Evolutionary conservation across 2,113 vertebrate genomes (phyloP).

Genomic region (Clupea harengus): DNA sequence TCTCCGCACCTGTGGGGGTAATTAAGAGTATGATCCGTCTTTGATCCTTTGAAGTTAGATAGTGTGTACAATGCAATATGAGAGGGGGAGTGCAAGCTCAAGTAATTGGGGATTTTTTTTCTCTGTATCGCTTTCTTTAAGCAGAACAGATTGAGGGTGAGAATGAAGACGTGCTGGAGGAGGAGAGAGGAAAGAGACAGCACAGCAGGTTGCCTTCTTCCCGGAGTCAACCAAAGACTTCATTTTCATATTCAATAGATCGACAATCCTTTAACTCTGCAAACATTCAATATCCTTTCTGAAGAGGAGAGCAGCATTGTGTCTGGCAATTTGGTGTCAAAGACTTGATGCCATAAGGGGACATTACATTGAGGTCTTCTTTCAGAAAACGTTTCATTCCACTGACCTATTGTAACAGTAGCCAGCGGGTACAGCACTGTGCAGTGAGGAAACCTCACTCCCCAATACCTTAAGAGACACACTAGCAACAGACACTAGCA

Average conservation of each 20-base stretch:
- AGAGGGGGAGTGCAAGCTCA: constrained; percentile 21
- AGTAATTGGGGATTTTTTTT: constrained; percentile 23
- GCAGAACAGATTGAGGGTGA: neutral
- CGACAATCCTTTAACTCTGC: neutral
- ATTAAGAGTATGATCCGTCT: constrained; percentile 57
- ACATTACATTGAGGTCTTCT: too few species aligned
- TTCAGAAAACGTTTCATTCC: too few species aligned
- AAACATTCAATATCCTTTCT: neutral
- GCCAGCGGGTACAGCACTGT: too few species aligned
- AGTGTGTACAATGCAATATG: constrained; percentile 36
- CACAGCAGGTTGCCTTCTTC: neutral
- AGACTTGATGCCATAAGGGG: neutral
- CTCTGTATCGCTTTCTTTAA: neutral
- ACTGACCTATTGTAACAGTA: too few species aligned
- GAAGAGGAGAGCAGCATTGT: neutral
- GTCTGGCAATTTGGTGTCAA: neutral
- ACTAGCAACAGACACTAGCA: too few species aligned
- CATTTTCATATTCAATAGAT: constrained; percentile 2
- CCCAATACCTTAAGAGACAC: too few species aligned
- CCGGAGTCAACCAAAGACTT: neutral
- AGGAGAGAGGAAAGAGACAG: neutral
- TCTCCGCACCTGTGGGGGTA: constrained; percentile 51
- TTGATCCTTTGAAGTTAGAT: constrained; percentile 49
- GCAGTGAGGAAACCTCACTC: too few species aligned
- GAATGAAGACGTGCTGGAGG: neutral